Base-by-base conservation (phyloP, 2,797 vertebrate species). In the Lagorchestes hirsutus region DNA sequence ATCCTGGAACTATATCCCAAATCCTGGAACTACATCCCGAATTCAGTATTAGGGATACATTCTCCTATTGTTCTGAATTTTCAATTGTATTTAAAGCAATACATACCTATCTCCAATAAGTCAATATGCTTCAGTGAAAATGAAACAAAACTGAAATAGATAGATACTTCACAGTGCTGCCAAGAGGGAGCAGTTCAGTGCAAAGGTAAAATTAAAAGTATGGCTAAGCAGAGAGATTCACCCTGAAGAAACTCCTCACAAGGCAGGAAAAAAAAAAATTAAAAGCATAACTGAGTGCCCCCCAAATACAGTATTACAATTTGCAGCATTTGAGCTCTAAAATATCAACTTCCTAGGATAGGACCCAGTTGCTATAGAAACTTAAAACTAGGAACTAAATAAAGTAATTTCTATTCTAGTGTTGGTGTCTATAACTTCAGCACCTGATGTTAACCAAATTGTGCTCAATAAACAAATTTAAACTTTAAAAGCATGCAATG, bases 331-430 rank as follows among this genome's bases (percentile, higher is more conserved):
- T 92, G 91, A 98, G 97, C 97, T 98, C 93, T 93, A 98, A 95
- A 98, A 98, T 98, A 97, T 98, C 98, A 93, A 96, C 95, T 98
- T 98, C 97, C 98, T 98, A 96, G 97, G 98, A 97, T 94, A 98
- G 98, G 96, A 98, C 97, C 91, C 97, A 98, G 98, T 99, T 99
- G 98, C 98, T 98, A 99, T 99, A 99, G 98, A 99, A 99, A 99
- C 98, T 98, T 99, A 98, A 98, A 98, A 99, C 98, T 98, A 98
- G 98, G 98, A 99, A 96, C 98, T 99, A 99, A 98, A 99, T 98
- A 98, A 99, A 99, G 98, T 98, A 98, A 99, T 99, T 99, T 99
- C 98, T 98, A 99, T 99, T 98, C 99, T 98, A 98, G 98, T 98
- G 98, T 97, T 98, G 98, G 98, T 98, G 98, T 98, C 98, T 98